Percentiles rank a stretch among this genome's conserved stretches.
Conservation (phyloP, 2,888 invertebrate genomes). For the Troides oblongomaculatus region DNA sequence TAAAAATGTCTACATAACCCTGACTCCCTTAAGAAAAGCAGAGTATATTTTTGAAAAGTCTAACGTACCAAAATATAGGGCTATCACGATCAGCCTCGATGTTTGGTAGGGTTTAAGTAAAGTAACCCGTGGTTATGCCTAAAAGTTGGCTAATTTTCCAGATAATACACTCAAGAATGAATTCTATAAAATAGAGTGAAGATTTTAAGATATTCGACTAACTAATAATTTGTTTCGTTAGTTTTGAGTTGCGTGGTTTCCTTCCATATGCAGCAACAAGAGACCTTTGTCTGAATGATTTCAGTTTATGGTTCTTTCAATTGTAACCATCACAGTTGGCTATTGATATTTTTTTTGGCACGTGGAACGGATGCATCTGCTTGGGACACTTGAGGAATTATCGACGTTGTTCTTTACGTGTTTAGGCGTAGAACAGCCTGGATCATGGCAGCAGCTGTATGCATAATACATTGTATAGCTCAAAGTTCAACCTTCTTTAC, state of each 20-base stretch:
- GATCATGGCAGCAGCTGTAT: neutral
- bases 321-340: constrained; percentile 16
- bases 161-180: no score
- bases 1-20: no score
- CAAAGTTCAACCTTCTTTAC: neutral
- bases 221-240: neutral
- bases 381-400: constrained; percentile 1
- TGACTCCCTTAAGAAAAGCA: no score
- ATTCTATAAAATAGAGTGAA: no score
- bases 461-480: neutral
- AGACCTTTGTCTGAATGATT: constrained; percentile 5
- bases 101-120: no score
- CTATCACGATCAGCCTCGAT: no score
- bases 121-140: no score
- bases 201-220: no score
- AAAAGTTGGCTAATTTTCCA: no score
- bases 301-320: constrained; percentile 16
- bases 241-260: no score
- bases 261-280: neutral
- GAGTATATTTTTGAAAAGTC: no score
- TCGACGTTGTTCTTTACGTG: constrained; percentile 1
- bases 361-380: constrained; percentile 23
- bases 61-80: no score
- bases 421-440: neutral
- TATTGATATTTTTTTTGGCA: constrained; percentile 21